Conservation (phyloP, 2,888 invertebrate genomes). For the Mimachlamys varia region DNA sequence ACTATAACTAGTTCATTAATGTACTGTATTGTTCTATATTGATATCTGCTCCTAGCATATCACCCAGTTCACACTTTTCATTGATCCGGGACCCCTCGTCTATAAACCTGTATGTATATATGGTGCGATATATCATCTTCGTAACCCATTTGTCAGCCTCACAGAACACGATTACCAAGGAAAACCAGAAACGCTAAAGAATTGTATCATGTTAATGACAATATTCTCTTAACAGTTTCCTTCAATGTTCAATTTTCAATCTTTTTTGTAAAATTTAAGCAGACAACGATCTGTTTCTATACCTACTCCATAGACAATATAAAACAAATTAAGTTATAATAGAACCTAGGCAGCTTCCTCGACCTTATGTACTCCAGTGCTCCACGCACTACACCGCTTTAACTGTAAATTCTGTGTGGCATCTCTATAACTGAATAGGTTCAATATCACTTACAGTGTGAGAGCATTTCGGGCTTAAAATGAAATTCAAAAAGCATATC, state of each 20-base stretch:
- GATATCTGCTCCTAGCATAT: not conserved
- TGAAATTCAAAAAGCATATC: slow-evolving; percentile 21
- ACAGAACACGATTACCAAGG: not conserved
- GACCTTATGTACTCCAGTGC: not conserved
- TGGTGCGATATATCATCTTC: not conserved
- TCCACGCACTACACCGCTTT: not conserved
- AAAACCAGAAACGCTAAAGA: not conserved
- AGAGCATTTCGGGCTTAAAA: not conserved
- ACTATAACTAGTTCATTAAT: not conserved
- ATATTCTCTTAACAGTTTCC: not conserved
- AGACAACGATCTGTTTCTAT: not conserved
- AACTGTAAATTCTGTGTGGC: not conserved
- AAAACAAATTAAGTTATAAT: slow-evolving; percentile 12
- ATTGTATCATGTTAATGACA: not conserved
- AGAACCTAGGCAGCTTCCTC: not conserved
- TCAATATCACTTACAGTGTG: not conserved
- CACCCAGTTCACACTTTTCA: not conserved
- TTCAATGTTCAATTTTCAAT: slow-evolving; percentile 6
- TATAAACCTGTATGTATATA: slow-evolving; percentile 5
- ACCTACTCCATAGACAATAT: not conserved
- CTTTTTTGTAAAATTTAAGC: slow-evolving; percentile 11
- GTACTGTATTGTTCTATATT: not conserved
- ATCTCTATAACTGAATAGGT: not conserved
- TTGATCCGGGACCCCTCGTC: not conserved
- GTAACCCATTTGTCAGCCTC: not conserved